Evolutionary conservation across 2,797 vertebrate species (phyloP).

Genomic region (Esox lucius): DNA sequence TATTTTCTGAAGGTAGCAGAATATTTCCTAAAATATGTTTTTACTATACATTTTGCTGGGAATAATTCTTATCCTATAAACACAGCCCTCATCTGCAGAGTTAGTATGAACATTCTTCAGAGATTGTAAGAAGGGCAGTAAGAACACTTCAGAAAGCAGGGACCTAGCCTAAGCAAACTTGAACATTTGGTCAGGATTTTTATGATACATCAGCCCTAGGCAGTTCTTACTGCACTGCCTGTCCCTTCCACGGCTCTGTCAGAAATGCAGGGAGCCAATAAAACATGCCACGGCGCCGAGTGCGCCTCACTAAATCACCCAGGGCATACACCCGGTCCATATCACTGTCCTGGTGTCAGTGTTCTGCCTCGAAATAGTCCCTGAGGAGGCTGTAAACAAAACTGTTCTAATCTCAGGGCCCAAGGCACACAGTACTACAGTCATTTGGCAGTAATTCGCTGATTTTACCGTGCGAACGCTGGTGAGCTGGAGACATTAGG

Average conservation of each 20-base stretch:
- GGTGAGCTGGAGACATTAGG: background rate
- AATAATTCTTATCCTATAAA: background rate
- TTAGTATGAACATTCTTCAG: constrained; percentile 1
- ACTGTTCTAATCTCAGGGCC: background rate
- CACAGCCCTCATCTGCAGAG: background rate
- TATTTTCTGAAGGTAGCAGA: too few relatives aligned
- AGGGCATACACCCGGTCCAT: constrained; percentile 27
- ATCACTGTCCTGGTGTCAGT: constrained; percentile 49
- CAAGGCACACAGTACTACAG: background rate
- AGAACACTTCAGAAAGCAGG: too few relatives aligned
- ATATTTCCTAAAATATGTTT: too few relatives aligned
- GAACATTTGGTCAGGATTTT: background rate
- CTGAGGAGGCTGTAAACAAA: background rate
- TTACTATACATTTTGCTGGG: background rate
- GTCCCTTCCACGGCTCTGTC: background rate
- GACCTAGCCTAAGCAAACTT: background rate
- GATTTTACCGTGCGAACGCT: constrained; percentile 31
- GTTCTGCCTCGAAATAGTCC: constrained; percentile 38
- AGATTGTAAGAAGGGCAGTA: background rate
- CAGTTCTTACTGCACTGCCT: background rate
- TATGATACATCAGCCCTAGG: background rate
- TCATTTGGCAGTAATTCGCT: background rate
- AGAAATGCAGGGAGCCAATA: constrained; percentile 30
- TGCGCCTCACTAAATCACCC: constrained; percentile 54
- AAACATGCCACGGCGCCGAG: constrained; percentile 8